phyloP scores from a whole-genome alignment of 2,888 invertebrate species.

The Ectropis crepuscularia region DNA sequence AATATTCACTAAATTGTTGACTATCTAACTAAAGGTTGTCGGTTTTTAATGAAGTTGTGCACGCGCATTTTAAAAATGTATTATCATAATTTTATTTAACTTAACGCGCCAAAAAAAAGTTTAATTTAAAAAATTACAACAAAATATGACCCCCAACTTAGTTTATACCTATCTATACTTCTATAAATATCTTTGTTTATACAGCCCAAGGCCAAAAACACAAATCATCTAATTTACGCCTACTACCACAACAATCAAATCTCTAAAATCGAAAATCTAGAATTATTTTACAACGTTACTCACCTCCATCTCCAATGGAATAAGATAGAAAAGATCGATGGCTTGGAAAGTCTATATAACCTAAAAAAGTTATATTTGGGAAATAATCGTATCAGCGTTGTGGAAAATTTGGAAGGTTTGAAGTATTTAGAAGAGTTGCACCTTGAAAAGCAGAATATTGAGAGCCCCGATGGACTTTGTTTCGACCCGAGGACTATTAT shows the following conservation, averaged over 20 bases:
- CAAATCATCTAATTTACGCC: constrained; percentile 83
- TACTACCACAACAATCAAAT: constrained; percentile 94
- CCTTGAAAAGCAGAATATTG: constrained; percentile 87
- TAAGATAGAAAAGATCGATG: constrained; percentile 88
- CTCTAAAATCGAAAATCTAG: constrained; percentile 88
- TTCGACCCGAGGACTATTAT: constrained; percentile 87
- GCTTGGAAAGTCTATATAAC: constrained; percentile 85
- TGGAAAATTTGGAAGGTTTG: constrained; percentile 88
- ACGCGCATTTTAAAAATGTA: no score
- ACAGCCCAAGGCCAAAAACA: constrained; percentile 68
- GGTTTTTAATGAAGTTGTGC: no score
- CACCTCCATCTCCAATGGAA: constrained; percentile 92
- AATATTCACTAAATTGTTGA: no score
- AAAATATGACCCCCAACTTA: no score
- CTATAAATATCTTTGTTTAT: no score
- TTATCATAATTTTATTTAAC: no score
- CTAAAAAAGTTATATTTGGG: constrained; percentile 92
- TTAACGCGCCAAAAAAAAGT: no score
- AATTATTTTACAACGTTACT: constrained; percentile 86
- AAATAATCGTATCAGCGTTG: constrained; percentile 87
- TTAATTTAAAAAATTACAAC: no score
- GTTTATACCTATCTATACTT: no score
- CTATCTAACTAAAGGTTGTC: no score
- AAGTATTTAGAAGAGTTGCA: constrained; percentile 87
- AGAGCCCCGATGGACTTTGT: constrained; percentile 83